Evolutionary conservation across 1,140 invertebrate species (phyloP).

Genomic region (Ceratitis capitata): DNA sequence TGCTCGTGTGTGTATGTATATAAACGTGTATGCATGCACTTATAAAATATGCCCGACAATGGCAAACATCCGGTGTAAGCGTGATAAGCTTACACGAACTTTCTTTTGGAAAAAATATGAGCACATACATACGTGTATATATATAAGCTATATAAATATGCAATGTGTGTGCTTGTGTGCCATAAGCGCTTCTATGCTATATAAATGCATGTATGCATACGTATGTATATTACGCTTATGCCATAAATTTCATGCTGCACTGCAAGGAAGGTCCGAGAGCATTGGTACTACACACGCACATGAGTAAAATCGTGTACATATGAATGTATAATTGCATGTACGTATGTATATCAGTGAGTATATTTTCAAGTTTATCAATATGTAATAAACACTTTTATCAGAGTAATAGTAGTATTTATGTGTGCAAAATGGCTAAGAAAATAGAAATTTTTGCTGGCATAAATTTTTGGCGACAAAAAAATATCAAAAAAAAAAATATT

Average conservation of each 20-base stretch:
- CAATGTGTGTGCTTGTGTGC: no score
- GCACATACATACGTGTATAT: not conserved
- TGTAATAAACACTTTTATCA: not conserved
- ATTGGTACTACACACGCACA: no score
- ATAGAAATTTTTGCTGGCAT: no score
- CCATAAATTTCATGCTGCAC: not conserved
- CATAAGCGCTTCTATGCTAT: no score
- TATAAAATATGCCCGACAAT: conserved; percentile 16
- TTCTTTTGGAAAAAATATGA: not conserved
- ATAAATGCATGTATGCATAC: no score
- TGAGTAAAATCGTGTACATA: no score
- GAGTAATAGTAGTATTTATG: not conserved
- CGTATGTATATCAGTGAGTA: not conserved
- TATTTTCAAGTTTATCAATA: not conserved
- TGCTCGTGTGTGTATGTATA: not conserved
- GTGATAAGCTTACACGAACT: not conserved
- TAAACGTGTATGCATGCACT: not conserved
- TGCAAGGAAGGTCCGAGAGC: not conserved
- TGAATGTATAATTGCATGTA: no score
- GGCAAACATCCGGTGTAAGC: conserved; percentile 19
- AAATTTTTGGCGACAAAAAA: not conserved
- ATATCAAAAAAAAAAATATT: not conserved
- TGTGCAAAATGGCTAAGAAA: no score
- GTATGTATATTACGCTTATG: no score
- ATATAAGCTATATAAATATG: not conserved